Conservation (phyloP, 2,113 vertebrate genomes). For the Colistium nudipinnis region DNA sequence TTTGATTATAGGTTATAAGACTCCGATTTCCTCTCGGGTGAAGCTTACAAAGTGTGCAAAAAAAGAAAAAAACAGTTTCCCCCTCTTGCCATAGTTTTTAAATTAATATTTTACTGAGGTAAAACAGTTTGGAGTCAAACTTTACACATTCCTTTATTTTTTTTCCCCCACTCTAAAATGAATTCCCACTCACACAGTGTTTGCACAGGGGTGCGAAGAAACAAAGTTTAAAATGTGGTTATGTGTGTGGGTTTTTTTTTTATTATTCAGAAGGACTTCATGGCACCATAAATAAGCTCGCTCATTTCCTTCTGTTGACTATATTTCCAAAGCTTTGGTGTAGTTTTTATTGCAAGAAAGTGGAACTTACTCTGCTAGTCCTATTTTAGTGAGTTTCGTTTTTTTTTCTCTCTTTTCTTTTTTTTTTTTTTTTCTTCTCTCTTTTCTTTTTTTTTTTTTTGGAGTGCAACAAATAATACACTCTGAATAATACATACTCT, state of each 20-base stretch:
- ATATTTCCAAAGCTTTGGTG: conserved; percentile 71
- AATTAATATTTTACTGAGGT: conserved; percentile 61
- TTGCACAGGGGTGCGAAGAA: conserved; percentile 57
- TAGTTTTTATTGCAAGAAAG: conserved; percentile 75
- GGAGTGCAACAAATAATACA: conserved; percentile 76
- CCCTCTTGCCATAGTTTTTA: conserved; percentile 10
- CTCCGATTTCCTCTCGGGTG: conserved; percentile 31
- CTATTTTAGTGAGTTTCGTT: conserved; percentile 71
- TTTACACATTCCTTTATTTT: conserved; percentile 61
- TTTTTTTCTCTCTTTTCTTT: too few species aligned
- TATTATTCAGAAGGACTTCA: conserved; percentile 75
- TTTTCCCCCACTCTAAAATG: conserved; percentile 43
- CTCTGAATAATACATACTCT: conserved; percentile 76
- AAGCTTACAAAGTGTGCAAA: conserved; percentile 36
- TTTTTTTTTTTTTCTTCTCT: too few species aligned
- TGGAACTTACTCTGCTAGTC: conserved; percentile 68
- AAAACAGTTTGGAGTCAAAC: conserved; percentile 69
- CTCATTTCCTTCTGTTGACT: conserved; percentile 70
- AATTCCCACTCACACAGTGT: conserved; percentile 51
- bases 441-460: conserved; percentile 32
- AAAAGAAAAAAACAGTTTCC: conserved; percentile 1
- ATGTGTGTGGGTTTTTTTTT: conserved; percentile 62
- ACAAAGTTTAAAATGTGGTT: conserved; percentile 68
- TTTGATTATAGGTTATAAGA: conserved; percentile 53
- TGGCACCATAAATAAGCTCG: conserved; percentile 71